Percentiles rank a stretch among this genome's conserved stretches.
These are phyloP conservation scores for Hemibagrus guttatus DNA, from an alignment of 2,797 vertebrate species.

Conservation along the genomic window DNA sequence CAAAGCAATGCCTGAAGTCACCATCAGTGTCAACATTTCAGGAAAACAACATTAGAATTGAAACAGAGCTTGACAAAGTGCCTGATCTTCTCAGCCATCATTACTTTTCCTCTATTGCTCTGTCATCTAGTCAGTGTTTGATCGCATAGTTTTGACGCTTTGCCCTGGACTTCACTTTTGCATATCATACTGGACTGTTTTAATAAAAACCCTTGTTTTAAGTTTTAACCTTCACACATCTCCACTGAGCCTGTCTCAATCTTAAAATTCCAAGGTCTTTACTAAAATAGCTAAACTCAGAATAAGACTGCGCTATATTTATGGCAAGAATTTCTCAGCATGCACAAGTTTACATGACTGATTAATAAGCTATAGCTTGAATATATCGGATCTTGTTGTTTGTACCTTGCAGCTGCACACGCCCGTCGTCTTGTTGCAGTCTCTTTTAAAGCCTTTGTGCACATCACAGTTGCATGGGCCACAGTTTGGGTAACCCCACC, in stretches of 20 bases:
- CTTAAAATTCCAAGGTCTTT: background rate
- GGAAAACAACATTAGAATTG: background rate
- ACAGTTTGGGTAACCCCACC: constrained; percentile 87
- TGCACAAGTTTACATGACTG: background rate
- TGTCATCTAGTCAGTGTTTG: background rate
- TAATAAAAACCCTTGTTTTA: background rate
- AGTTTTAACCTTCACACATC: background rate
- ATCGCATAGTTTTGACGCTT: background rate
- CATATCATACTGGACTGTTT: background rate
- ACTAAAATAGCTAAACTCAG: background rate
- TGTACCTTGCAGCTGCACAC: constrained; percentile 85
- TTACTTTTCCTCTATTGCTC: background rate
- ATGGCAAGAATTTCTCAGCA: background rate
- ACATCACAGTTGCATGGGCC: constrained; percentile 85
- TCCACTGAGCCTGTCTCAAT: background rate
- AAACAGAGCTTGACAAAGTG: background rate
- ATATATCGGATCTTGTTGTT: background rate
- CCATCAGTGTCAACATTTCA: background rate
- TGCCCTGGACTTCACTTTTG: background rate
- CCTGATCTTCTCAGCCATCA: background rate
- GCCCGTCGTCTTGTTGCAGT: constrained; percentile 88
- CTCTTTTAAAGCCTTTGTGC: constrained; percentile 83
- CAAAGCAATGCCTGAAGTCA: constrained; percentile 1
- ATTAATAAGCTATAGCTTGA: background rate
- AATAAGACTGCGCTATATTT: background rate